Conservation (phyloP, 37 sponge, comb jelly and placozoan species). For the Geodia barretti region DNA sequence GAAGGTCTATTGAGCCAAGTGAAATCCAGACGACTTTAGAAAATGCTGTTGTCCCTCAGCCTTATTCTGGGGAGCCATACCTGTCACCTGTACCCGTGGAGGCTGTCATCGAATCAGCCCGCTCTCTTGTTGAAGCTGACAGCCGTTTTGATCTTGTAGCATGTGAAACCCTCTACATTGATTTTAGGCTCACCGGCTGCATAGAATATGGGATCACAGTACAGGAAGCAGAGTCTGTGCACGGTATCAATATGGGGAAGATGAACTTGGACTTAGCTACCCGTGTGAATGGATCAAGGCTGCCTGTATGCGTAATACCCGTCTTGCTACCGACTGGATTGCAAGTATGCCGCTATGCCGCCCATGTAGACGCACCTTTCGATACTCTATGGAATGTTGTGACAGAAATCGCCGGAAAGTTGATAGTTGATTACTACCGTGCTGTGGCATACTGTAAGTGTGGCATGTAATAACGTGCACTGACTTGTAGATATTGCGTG, state of each 20-base stretch:
- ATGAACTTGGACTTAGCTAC: conserved; percentile 65
- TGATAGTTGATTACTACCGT: conserved; percentile 43
- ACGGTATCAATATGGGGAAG: conserved; percentile 65
- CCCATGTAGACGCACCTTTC: conserved; percentile 8
- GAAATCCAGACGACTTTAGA: conserved; percentile 8
- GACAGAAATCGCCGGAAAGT: conserved; percentile 21
- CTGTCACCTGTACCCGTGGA: background rate
- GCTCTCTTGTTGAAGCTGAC: conserved; percentile 14
- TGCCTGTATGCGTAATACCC: conserved; percentile 41
- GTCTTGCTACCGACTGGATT: conserved; percentile 48
- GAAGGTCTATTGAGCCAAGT: conserved; percentile 27
- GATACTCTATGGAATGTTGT: conserved; percentile 28
- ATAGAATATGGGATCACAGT: conserved; percentile 56
- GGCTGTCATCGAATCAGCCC: background rate
- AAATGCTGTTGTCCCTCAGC: background rate
- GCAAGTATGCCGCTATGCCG: conserved; percentile 40
- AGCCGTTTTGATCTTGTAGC: conserved; percentile 46
- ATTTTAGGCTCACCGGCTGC: conserved; percentile 61
- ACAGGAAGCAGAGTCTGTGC: conserved; percentile 49
- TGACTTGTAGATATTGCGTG: background rate
- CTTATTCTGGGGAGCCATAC: background rate
- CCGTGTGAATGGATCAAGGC: conserved; percentile 62
- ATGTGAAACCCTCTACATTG: conserved; percentile 16
- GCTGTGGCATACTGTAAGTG: conserved; percentile 74
- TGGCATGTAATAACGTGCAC: conserved; percentile 42